phyloP scores from a whole-genome alignment of 2,797 vertebrate species.

The Cossypha caffra region DNA sequence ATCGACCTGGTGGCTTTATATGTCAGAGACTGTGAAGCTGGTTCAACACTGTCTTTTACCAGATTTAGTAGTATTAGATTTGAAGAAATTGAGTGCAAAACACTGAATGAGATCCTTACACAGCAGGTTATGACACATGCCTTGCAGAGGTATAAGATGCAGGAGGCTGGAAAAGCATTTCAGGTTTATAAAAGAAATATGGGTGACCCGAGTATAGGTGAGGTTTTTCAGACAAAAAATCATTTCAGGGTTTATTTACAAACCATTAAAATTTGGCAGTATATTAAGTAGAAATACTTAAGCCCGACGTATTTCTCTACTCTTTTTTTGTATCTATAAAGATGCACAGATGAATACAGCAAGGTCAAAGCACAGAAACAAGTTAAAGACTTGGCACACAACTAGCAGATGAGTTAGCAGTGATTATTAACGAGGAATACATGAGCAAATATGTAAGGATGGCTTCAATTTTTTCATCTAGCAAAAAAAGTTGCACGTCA shows the following conservation, averaged over 20 bases:
- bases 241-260: background rate
- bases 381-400: background rate
- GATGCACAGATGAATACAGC: background rate
- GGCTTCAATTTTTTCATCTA: background rate
- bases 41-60: background rate
- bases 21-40: background rate
- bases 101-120: background rate
- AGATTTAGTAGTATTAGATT: background rate
- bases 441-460: background rate
- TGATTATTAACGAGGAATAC: background rate
- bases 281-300: background rate
- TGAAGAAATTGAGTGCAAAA: background rate
- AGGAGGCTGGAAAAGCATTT: background rate
- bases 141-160: background rate
- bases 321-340: background rate
- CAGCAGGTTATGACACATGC: accelerated
- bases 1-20: background rate
- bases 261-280: background rate
- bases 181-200: background rate
- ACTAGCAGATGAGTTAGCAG: background rate
- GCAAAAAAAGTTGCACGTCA: background rate
- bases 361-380: background rate
- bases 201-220: accelerated
- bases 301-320: background rate
- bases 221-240: background rate